These are phyloP conservation scores for Dysmachus trigonus DNA, from an alignment of 2,888 invertebrate genomes.

Conservation along the genomic window DNA sequence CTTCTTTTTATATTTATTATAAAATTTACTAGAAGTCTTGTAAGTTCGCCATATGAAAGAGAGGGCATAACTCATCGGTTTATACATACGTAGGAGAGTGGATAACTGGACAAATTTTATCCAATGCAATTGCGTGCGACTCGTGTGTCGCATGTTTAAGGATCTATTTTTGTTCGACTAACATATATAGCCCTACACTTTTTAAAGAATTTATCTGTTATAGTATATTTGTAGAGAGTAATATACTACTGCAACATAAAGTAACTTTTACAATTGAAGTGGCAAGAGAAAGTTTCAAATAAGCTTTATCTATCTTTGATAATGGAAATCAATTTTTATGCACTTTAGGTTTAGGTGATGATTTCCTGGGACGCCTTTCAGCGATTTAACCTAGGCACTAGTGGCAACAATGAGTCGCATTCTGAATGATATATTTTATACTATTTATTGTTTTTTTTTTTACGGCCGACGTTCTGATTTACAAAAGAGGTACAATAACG, in stretches of 20 bases:
- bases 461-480: background rate
- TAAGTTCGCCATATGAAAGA: conserved; percentile 15
- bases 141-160: background rate
- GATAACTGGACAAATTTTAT: background rate
- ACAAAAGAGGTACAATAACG: background rate
- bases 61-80: background rate
- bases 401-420: background rate
- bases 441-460: background rate
- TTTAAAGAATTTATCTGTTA: conserved; percentile 36
- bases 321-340: conserved; percentile 21
- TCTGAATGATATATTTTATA: background rate
- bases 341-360: conserved; percentile 22
- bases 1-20: conserved; percentile 33
- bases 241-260: conserved; percentile 11
- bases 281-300: background rate
- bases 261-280: background rate
- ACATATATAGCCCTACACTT: background rate
- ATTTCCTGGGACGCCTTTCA: background rate
- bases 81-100: background rate
- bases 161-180: conserved; percentile 19
- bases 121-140: background rate
- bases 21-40: background rate
- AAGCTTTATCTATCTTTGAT: conserved; percentile 37
- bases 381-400: background rate
- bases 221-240: conserved; percentile 35